These are phyloP conservation scores for Darevskia nairensis DNA, from an alignment of 2,797 vertebrate genomes.

Conservation along the genomic window DNA sequence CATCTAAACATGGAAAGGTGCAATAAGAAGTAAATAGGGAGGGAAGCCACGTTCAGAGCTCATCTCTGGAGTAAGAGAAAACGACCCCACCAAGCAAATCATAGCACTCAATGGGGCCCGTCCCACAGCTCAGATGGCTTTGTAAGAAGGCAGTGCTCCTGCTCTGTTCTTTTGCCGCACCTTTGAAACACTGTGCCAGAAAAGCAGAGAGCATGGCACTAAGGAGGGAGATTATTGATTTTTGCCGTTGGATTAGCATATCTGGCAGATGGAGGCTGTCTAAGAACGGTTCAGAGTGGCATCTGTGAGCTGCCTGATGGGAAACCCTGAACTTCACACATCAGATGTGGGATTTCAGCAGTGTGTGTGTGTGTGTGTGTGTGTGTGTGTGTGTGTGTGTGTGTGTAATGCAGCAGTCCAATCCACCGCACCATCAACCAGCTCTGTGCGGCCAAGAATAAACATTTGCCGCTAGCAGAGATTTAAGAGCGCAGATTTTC, in stretches of 20 bases:
- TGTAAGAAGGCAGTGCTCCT: background rate
- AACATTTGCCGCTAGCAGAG: background rate
- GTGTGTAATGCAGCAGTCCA: constrained; percentile 52
- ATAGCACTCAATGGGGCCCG: background rate
- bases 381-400: too few relatives aligned
- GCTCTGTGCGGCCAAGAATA: constrained; percentile 16
- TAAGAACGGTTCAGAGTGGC: constrained; percentile 57
- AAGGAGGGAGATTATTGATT: constrained; percentile 49
- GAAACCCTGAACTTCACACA: constrained; percentile 51
- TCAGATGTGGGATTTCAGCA: constrained; percentile 59
- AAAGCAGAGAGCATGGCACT: constrained; percentile 23
- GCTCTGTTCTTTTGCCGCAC: constrained; percentile 1
- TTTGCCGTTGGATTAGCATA: constrained; percentile 40
- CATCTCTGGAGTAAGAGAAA: background rate
- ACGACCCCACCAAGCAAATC: background rate
- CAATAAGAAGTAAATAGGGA: background rate
- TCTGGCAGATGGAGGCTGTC: constrained; percentile 72
- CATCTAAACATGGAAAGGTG: background rate
- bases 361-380: too few relatives aligned
- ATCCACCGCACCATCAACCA: constrained; percentile 37
- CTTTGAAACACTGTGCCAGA: constrained; percentile 21
- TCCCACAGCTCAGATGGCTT: background rate
- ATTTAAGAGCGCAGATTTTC: background rate
- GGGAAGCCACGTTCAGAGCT: too few relatives aligned
- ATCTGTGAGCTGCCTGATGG: constrained; percentile 41